Base-by-base conservation (phyloP, 2,888 invertebrate species). In the Ceriagrion tenellum region DNA sequence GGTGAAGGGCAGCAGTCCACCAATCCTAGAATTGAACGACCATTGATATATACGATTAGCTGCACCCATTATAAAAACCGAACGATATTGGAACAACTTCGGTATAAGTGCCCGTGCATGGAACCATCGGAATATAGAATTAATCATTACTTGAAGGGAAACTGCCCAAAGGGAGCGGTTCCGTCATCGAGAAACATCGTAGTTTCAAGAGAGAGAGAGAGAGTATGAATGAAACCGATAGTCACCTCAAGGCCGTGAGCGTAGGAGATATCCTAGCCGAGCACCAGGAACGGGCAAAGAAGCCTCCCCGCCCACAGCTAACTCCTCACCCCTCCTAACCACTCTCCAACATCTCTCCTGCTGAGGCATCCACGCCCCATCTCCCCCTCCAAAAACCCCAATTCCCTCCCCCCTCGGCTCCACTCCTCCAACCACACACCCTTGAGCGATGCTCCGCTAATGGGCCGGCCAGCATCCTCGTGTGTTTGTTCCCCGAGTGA, bases 381-480 rank as follows among this genome's bases (percentile, higher is more conserved):
- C n/a, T n/a, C n/a, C n/a, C n/a, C n/a, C 20, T 63, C 1, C 63
- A 23, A 20, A 8, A 10, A 8, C 69, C 12, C 69, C 59, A 59
- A 6, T 8, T n/a, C 4, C 81, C 30, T 3, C 0, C 81, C 35
- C n/a, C 26, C 13, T 35, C 81, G 13, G 18, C 59, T 59, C 35
- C 74, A 8, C 69, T 69, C 26, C 35, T 30, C 30, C n/a, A 30
- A 10, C 18, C 30, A n/a, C 81, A 23, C 18, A 35, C 30, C 30
- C 74, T 35, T 12, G 35, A 30, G 35, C 16, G 81, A 35, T 16
- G 30, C 26, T 35, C 12, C 12, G 81, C 81, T 81, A 81, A 81
- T 81, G 81, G 81, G 81, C 81, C 81, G 35, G 81, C 81, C 81
- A 81, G 81, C 81, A 81, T 81, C 81, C 81, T 26, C 12, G 35